Percentiles rank a stretch among this genome's conserved stretches.
phyloP scores from a whole-genome alignment of 1,140 invertebrate species.

The Zaprionus kolodkinae region DNA sequence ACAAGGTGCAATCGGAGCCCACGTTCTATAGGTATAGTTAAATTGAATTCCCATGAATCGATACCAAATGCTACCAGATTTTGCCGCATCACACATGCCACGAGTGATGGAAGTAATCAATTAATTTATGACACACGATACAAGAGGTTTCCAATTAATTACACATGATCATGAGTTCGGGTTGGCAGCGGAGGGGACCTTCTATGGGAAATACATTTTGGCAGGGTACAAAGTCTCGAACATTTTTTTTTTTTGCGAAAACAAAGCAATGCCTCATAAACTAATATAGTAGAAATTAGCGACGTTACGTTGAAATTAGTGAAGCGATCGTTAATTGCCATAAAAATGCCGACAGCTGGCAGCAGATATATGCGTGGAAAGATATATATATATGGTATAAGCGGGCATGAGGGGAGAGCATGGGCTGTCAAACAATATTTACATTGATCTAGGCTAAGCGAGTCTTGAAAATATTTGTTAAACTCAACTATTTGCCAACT shows the following conservation, averaged over 20 bases:
- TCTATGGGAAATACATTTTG: neutral
- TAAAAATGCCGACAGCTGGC: slow-evolving; percentile 23
- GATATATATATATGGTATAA: neutral
- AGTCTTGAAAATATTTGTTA: too few relatives aligned
- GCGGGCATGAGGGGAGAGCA: too few relatives aligned
- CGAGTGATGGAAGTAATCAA: slow-evolving; percentile 17
- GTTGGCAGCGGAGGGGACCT: neutral
- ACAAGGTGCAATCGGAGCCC: slow-evolving; percentile 8
- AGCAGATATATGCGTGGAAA: neutral
- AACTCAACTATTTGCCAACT: too few relatives aligned
- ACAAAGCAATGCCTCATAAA: slow-evolving; percentile 11
- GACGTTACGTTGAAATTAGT: slow-evolving; percentile 27
- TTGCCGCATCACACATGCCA: neutral
- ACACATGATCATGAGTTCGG: slow-evolving; percentile 1
- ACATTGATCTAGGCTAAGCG: too few relatives aligned
- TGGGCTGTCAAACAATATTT: too few relatives aligned
- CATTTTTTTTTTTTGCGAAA: neutral
- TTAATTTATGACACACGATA: slow-evolving; percentile 24
- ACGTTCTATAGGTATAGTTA: neutral
- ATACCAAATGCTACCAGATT: slow-evolving; percentile 25
- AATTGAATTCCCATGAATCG: slow-evolving; percentile 13
- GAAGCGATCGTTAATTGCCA: slow-evolving; percentile 26
- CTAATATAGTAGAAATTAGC: slow-evolving; percentile 24
- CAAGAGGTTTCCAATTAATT: slow-evolving; percentile 6
- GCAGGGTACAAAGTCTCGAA: neutral